Conservation (phyloP, 2,113 vertebrate genomes). For the Chaetura pelagica region DNA sequence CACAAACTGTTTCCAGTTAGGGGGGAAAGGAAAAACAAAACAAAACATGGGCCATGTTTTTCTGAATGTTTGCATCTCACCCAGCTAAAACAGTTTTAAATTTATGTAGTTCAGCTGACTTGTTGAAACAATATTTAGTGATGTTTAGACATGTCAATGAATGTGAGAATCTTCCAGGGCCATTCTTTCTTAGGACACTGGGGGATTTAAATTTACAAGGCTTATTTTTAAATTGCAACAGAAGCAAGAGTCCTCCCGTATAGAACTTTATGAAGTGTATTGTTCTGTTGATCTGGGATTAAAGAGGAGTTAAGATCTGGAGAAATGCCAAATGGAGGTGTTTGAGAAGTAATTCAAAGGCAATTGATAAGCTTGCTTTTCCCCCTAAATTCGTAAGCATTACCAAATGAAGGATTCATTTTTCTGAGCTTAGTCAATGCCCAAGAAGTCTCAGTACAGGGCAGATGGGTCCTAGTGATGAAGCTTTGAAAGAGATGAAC, state of each 20-base stretch:
- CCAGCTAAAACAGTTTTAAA: background rate
- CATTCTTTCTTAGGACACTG: background rate
- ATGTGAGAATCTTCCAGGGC: background rate
- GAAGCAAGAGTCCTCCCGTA: background rate
- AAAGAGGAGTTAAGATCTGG: background rate
- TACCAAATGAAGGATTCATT: background rate
- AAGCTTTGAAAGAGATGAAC: background rate
- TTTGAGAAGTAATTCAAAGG: background rate
- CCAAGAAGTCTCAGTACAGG: background rate
- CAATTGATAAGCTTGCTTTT: background rate
- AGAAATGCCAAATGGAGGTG: background rate
- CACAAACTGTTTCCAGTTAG: background rate
- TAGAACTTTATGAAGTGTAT: background rate
- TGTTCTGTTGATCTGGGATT: background rate
- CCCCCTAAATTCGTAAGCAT: background rate
- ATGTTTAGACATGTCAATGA: background rate
- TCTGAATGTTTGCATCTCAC: background rate
- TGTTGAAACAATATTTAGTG: background rate
- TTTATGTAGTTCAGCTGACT: background rate
- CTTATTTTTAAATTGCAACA: background rate
- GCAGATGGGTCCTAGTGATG: background rate
- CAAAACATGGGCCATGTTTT: background rate
- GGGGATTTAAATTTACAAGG: background rate
- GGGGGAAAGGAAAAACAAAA: accelerated
- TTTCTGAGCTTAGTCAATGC: background rate